Percentiles rank a stretch among this genome's conserved stretches.
These are phyloP conservation scores for Prochilodus magdalenae DNA, from an alignment of 2,113 vertebrate genomes.

Conservation along the genomic window DNA sequence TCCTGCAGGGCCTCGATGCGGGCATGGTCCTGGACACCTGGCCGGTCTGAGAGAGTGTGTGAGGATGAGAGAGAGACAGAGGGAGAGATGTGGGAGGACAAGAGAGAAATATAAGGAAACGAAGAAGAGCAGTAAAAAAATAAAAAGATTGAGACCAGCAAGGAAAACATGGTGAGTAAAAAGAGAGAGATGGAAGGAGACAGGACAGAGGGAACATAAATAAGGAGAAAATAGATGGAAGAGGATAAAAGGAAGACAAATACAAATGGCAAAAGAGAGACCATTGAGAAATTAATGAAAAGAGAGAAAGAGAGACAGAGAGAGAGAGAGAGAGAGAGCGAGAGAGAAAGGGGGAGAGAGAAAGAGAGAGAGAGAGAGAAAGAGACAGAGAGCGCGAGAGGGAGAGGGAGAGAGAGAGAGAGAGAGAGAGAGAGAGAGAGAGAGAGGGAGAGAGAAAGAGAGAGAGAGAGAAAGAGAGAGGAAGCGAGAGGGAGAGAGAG, in stretches of 20 bases:
- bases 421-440: too few relatives aligned
- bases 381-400: too few relatives aligned
- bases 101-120: neutral
- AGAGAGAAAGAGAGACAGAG: slow-evolving; percentile 23
- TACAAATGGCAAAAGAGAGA: slow-evolving; percentile 56
- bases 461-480: slow-evolving; percentile 3
- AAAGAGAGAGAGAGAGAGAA: too few relatives aligned
- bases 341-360: too few relatives aligned
- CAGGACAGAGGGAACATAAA: slow-evolving; percentile 20
- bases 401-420: too few relatives aligned
- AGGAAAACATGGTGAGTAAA: neutral
- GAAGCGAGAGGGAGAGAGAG: slow-evolving; percentile 7
- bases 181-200: neutral
- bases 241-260: slow-evolving; percentile 4
- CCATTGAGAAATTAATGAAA: neutral
- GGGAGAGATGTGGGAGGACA: slow-evolving; percentile 11
- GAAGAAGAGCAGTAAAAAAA: too few relatives aligned
- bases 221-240: slow-evolving; percentile 57
- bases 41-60: slow-evolving; percentile 81
- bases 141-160: neutral
- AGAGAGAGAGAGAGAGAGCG: too few relatives aligned
- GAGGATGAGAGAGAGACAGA: slow-evolving; percentile 55
- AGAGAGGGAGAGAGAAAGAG: too few relatives aligned
- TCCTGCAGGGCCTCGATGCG: slow-evolving; percentile 92
- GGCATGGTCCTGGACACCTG: slow-evolving; percentile 87